A percentile compares a stretch with the other conserved stretches of the same genome.
phyloP scores from a whole-genome alignment of 2,113 vertebrate species.

The Dasyurus viverrinus region DNA sequence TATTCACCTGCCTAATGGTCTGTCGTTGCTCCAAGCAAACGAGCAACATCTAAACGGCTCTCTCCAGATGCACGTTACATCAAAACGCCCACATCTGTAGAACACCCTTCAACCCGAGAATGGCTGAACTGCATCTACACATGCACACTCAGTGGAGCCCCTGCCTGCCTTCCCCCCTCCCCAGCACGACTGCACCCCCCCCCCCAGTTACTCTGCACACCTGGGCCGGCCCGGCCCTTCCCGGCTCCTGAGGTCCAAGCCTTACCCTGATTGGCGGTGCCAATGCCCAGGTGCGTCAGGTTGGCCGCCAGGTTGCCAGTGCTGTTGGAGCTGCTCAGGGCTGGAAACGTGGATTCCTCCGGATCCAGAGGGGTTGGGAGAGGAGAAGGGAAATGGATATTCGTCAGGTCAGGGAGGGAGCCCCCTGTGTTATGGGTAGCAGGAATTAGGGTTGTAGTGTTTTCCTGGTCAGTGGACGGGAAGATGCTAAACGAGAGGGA shows the following conservation, averaged over 20 bases:
- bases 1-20: background rate
- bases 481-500: constrained; percentile 88
- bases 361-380: constrained; percentile 96
- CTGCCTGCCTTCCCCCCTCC: background rate
- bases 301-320: constrained; percentile 93
- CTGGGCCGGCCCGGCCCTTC: background rate
- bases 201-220: background rate
- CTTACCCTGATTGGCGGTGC: constrained; percentile 90
- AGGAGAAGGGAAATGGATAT: constrained; percentile 98
- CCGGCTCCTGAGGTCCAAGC: fast-evolving
- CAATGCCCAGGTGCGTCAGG: constrained; percentile 95
- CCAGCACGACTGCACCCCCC: background rate
- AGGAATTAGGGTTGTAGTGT: constrained; percentile 90
- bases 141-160: background rate
- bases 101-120: background rate
- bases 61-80: background rate
- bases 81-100: constrained; percentile 5
- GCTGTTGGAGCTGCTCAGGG: constrained; percentile 91
- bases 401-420: constrained; percentile 96
- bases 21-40: background rate
- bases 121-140: background rate
- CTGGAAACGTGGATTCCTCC: constrained; percentile 92
- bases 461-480: constrained; percentile 96
- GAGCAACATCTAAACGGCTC: background rate
- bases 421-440: constrained; percentile 95